phyloP scores from a whole-genome alignment of 1,140 invertebrate species.

The Drosophila asahinai region DNA sequence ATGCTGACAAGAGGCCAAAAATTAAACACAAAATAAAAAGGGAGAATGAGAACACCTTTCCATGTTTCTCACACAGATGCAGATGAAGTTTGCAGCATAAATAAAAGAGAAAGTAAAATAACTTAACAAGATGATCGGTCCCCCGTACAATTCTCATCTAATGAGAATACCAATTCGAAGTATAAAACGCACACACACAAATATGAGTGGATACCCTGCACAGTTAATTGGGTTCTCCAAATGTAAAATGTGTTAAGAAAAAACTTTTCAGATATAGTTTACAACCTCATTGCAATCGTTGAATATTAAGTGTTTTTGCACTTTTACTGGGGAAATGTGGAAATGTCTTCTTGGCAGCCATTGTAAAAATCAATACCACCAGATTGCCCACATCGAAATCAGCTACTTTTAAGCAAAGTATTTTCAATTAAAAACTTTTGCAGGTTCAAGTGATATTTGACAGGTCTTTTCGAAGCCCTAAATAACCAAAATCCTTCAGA shows the following conservation, averaged over 20 bases:
- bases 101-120: slow-evolving; percentile 81
- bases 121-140: slow-evolving; percentile 51
- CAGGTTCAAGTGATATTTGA: background rate
- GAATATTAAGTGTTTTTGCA: slow-evolving; percentile 14
- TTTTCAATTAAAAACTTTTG: background rate
- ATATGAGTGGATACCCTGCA: slow-evolving; percentile 35
- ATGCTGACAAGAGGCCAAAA: slow-evolving; percentile 58
- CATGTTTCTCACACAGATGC: slow-evolving; percentile 11
- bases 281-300: background rate
- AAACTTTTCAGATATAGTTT: background rate
- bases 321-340: slow-evolving; percentile 19
- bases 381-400: slow-evolving; percentile 38
- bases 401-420: slow-evolving; percentile 5
- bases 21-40: slow-evolving; percentile 58
- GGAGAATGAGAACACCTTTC: slow-evolving; percentile 40
- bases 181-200: slow-evolving; percentile 40
- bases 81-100: slow-evolving; percentile 61
- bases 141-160: slow-evolving; percentile 23
- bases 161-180: slow-evolving; percentile 49
- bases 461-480: slow-evolving; percentile 3
- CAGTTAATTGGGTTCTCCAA: background rate
- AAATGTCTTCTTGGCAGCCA: slow-evolving; percentile 47
- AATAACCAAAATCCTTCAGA: slow-evolving; percentile 19
- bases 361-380: slow-evolving; percentile 79
- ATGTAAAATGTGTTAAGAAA: background rate